Conservation (phyloP, 2,888 invertebrate genomes). For the Polyploca ridens region DNA sequence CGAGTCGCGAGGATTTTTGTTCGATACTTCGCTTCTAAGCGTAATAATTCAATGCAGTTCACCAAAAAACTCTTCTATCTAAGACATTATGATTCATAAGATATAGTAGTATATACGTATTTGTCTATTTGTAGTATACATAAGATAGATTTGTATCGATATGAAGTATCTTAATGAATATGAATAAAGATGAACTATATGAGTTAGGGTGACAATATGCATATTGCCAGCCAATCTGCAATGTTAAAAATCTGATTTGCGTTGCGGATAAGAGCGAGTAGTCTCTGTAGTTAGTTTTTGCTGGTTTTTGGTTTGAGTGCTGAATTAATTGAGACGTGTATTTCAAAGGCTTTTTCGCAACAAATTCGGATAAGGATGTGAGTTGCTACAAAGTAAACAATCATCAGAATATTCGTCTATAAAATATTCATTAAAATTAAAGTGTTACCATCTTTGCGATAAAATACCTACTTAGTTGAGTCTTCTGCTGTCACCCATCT, state of each 20-base stretch:
- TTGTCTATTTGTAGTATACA: too few relatives aligned
- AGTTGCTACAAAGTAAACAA: background rate
- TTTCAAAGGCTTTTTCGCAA: background rate
- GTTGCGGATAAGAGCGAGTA: constrained; percentile 56
- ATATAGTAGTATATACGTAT: too few relatives aligned
- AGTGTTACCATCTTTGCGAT: too few relatives aligned
- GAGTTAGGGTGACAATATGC: constrained; percentile 44
- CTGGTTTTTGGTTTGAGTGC: constrained; percentile 21
- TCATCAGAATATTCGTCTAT: background rate
- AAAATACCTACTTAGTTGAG: too few relatives aligned
- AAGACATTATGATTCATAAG: too few relatives aligned
- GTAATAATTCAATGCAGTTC: too few relatives aligned
- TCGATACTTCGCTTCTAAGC: too few relatives aligned
- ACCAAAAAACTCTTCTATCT: too few relatives aligned
- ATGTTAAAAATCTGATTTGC: constrained; percentile 64
- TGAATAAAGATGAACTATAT: background rate
- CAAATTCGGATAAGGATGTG: background rate
- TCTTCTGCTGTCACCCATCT: too few relatives aligned
- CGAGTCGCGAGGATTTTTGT: too few relatives aligned
- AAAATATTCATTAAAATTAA: too few relatives aligned
- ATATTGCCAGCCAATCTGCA: constrained; percentile 80
- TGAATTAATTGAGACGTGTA: constrained; percentile 26
- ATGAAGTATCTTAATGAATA: background rate
- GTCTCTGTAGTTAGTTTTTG: constrained; percentile 32
- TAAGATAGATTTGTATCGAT: background rate